Base-by-base conservation (phyloP, 2,888 invertebrate species). In the Sinotaia quadrata region DNA sequence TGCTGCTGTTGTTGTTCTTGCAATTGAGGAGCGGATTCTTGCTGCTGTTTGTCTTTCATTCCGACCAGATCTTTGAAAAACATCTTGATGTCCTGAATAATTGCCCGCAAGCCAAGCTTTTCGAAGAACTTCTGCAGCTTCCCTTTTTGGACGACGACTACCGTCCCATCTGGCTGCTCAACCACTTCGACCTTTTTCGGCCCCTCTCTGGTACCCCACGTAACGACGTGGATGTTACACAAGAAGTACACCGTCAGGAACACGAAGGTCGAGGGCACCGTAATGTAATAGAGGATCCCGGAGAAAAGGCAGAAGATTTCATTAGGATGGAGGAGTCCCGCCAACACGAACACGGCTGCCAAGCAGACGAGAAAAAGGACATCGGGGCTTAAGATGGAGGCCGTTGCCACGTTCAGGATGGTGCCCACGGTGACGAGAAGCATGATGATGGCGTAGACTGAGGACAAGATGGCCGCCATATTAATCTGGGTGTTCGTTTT, bases 401-500 rank as follows among this genome's bases (percentile, higher is more conserved):
- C 98, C 91, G 97, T 96, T 75, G 96, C 94, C 84, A 98, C 92
- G 89, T 98, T 98, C 31, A 98, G 91, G 1, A 97, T 96, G 0
- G 97, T 97, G 92, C 98, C 98, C 59, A 98, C 97, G 78, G 98
- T 96, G 34, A 98, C 98, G 76, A 98, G 97, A 95, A 98, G 97
- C 98, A 98, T 98, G 80, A 98, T 94, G 90, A 98, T 91, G 29
- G 97, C 97, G 88, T 98, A 98, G 8, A 93, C 92, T 15, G 98
- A 96, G 15, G 97, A 78, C 60, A 81, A 51, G 3, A 82, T 21
- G 8, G 75, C 78, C 2, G 81, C 82, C n/a, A 74, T 67, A 18
- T 82, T 89, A 89, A 94, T 94, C 91, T 96, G 97, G 83, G 95
- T 92, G 82, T 94, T 94, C 4, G 96, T 92, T 90, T 96, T 97